phyloP scores from a whole-genome alignment of 2,797 vertebrate genomes.

The Hapalemur alaotrensis region DNA sequence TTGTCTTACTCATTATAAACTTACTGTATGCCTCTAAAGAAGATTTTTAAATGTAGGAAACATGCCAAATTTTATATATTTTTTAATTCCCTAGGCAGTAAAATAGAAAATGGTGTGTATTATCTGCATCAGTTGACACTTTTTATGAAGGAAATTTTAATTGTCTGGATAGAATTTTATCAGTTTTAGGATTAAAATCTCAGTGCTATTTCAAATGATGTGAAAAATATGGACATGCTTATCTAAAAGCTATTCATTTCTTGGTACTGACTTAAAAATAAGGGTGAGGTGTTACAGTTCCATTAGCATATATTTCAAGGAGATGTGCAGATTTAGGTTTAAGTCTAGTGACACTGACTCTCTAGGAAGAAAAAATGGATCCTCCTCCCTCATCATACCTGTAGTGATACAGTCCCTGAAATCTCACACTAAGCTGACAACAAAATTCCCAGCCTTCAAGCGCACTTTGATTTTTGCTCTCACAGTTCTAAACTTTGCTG shows the following conservation, averaged over 20 bases:
- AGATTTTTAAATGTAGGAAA: conserved; percentile 6
- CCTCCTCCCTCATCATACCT: neutral
- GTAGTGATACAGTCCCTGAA: neutral
- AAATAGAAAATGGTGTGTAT: neutral
- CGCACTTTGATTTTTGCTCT: conserved; percentile 35
- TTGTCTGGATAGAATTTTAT: conserved; percentile 14
- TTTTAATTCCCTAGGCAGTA: neutral
- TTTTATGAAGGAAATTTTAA: conserved; percentile 13
- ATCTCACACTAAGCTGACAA: conserved; percentile 24
- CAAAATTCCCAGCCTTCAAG: neutral
- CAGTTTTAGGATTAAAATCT: conserved; percentile 13
- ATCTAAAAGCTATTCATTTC: neutral
- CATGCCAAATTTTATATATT: neutral
- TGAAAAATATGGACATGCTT: neutral
- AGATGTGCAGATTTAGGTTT: neutral
- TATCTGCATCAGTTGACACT: neutral
- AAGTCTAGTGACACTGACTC: neutral
- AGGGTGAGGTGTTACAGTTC: neutral
- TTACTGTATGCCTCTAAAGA: neutral
- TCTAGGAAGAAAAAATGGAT: neutral
- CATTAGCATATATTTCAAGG: neutral
- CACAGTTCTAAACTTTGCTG: conserved; percentile 26
- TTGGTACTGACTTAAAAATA: neutral
- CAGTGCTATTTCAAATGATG: neutral
- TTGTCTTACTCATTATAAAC: neutral